Conservation (phyloP, 2,888 invertebrate species). For the Nemurella pictetii region DNA sequence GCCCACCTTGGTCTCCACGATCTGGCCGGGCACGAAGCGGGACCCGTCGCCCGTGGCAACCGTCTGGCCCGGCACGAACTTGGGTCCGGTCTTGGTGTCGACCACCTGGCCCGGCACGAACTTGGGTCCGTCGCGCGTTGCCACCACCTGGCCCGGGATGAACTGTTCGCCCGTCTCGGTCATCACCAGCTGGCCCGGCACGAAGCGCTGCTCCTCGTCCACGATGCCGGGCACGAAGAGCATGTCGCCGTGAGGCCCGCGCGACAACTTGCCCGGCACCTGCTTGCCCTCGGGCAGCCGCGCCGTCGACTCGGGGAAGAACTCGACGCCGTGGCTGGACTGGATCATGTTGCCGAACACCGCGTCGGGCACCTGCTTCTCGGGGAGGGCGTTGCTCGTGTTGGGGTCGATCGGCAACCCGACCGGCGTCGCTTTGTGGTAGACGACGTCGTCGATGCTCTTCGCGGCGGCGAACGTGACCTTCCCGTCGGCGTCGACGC, state of each 20-base stretch:
- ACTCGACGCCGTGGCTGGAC: slow-evolving; percentile 65
- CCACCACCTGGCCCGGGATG: slow-evolving; percentile 72
- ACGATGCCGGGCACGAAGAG: slow-evolving; percentile 71
- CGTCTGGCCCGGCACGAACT: slow-evolving; percentile 73
- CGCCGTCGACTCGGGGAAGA: slow-evolving; percentile 60
- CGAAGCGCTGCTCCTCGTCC: slow-evolving; percentile 65
- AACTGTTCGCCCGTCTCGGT: slow-evolving; percentile 72
- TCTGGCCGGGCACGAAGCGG: slow-evolving; percentile 77
- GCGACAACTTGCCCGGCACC: slow-evolving; percentile 63
- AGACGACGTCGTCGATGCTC: slow-evolving; percentile 60
- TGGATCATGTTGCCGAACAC: slow-evolving; percentile 71
- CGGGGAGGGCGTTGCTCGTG: slow-evolving; percentile 57
- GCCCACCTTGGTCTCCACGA: slow-evolving; percentile 72
- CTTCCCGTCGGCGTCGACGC: slow-evolving; percentile 53
- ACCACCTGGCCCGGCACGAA: slow-evolving; percentile 80
- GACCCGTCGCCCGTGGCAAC: slow-evolving; percentile 71
- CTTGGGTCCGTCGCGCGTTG: slow-evolving; percentile 67
- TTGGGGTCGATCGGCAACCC: slow-evolving; percentile 62
- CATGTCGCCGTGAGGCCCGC: slow-evolving; percentile 63
- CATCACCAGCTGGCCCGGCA: slow-evolving; percentile 69
- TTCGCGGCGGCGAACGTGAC: slow-evolving; percentile 59
- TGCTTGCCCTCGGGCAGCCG: slow-evolving; percentile 62
- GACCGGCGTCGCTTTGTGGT: slow-evolving; percentile 57
- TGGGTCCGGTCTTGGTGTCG: slow-evolving; percentile 65
- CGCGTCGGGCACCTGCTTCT: slow-evolving; percentile 51